A percentile compares a stretch with the other conserved stretches of the same genome.
Evolutionary conservation across 2,888 invertebrate genomes (phyloP).

Genomic region (Chloroclystis v-ata): DNA sequence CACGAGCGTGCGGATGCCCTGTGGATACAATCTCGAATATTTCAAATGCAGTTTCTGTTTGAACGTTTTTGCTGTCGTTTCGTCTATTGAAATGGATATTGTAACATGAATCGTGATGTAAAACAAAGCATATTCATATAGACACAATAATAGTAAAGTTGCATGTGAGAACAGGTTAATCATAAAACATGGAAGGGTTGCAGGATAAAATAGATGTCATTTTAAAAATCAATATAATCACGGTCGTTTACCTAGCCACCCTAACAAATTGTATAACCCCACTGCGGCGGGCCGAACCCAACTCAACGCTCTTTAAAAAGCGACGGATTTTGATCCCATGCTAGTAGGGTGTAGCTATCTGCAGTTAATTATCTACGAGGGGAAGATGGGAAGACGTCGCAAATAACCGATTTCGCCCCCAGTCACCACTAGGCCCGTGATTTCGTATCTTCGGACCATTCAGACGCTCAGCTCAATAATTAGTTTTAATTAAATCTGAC

Average conservation of each 20-base stretch:
- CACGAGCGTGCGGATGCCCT: slow-evolving; percentile 12
- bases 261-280: slow-evolving; percentile 70
- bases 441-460: slow-evolving; percentile 55
- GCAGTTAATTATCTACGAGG: slow-evolving; percentile 75
- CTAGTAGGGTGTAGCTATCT: slow-evolving; percentile 61
- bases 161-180: neutral
- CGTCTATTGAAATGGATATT: slow-evolving; percentile 5
- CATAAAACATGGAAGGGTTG: slow-evolving; percentile 34
- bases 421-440: slow-evolving; percentile 46
- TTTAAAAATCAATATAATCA: slow-evolving; percentile 72
- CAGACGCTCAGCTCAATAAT: slow-evolving; percentile 62
- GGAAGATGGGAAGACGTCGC: slow-evolving; percentile 54
- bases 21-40: slow-evolving; percentile 15
- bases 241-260: slow-evolving; percentile 68
- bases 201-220: slow-evolving; percentile 49
- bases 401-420: slow-evolving; percentile 62
- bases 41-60: slow-evolving; percentile 12
- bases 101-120: neutral
- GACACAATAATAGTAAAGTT: too few species aligned
- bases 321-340: slow-evolving; percentile 64
- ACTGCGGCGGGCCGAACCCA: slow-evolving; percentile 49
- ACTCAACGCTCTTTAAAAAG: slow-evolving; percentile 65
- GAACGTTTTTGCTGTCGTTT: slow-evolving; percentile 6
- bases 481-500: slow-evolving; percentile 71
- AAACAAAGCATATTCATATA: neutral